Evolutionary conservation across 2,888 invertebrate genomes (phyloP), one percentile per base, ranked within the genome.

Genomic region (Melieria picta): DNA sequence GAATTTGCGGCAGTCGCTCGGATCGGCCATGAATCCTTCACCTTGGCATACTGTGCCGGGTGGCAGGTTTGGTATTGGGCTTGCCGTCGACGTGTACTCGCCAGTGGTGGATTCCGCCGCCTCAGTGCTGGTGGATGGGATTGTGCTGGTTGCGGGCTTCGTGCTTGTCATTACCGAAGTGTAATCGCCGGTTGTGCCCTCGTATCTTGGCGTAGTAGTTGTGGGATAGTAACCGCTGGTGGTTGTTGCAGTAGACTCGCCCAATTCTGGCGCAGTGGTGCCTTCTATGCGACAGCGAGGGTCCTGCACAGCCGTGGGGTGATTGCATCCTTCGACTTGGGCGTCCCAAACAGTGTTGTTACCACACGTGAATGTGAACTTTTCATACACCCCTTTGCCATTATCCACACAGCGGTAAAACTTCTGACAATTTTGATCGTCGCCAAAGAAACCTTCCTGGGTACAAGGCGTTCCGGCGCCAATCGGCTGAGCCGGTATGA

Each of bases 341-440:
- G 88, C 85, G 79, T 90, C 90, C 90, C 90, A 90, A 11, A 89
- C 88, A 4, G 90, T 90, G 43, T 91, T 91, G 71, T 91, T 89
- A 1, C 89, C 91, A 79, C 92, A 92, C 46, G 84, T 86, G 76
- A 90, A 92, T 43, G 91, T 89, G 78, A 90, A 90, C 81, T 89
- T 90, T 7, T 87, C 89, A 65, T 87, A 90, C 13, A 88, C 88
- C 45, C 89, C 90, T 72, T 89, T 89, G 60, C 89, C 90, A 77
- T 90, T 89, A 72, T 89, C 86, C 0, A 90, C 91, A 81, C 92
- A 92, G 72, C 92, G 88, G 77, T 91, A 91, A 83, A 92, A 92
- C 80, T 90, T 91, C 67, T 88, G 88, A 78, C 92, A 92, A 71
- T 90, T 87, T 5, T 82, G 74, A 4, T 79, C 79, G 78, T 88